phyloP scores from a whole-genome alignment of 2,888 invertebrate genomes.

The Notodonta ziczac region DNA sequence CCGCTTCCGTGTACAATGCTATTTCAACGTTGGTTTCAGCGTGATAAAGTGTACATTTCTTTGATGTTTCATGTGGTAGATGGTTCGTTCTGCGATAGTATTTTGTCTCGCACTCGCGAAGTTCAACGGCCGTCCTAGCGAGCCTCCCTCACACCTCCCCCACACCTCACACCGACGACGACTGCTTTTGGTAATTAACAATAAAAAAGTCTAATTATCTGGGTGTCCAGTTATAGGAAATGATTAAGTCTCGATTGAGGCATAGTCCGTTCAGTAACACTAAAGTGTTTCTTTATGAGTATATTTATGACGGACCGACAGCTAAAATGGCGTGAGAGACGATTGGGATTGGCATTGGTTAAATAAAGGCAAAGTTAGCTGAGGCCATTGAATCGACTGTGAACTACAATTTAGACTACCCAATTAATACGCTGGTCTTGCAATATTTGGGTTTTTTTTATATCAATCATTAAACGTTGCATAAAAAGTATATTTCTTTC shows the following conservation, averaged over 20 bases:
- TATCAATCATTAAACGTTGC: too few species aligned
- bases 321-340: constrained; percentile 7
- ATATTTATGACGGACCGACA: constrained; percentile 5
- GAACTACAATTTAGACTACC: too few species aligned
- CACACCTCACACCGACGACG: constrained; percentile 56
- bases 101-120: constrained; percentile 53
- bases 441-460: too few species aligned
- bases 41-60: constrained; percentile 46
- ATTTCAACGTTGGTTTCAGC: constrained; percentile 40
- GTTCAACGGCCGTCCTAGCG: constrained; percentile 82
- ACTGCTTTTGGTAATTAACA: constrained; percentile 75
- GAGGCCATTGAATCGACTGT: too few species aligned
- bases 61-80: constrained; percentile 31
- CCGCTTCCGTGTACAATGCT: constrained; percentile 58
- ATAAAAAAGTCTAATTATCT: constrained; percentile 66
- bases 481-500: too few species aligned
- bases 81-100: constrained; percentile 46
- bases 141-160: constrained; percentile 39
- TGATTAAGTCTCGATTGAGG: constrained; percentile 38
- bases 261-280: constrained; percentile 11
- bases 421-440: too few species aligned
- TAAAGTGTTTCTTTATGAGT: constrained; percentile 12
- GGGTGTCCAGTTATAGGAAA: constrained; percentile 59
- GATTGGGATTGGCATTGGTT: neutral
- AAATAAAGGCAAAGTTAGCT: too few species aligned